Conservation (phyloP, 1,140 invertebrate species). For the Myzus persicae region DNA sequence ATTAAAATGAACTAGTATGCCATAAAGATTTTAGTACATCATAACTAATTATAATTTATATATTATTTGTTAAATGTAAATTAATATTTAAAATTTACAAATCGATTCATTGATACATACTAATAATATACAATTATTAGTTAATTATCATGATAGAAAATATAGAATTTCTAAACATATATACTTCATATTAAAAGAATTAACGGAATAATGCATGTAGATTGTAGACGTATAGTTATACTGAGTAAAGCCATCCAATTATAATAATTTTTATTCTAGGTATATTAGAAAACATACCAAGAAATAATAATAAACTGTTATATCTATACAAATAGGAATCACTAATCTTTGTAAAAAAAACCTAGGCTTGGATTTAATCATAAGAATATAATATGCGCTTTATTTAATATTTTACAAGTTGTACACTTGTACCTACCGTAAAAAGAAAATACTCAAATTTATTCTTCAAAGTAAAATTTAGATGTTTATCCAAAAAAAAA, state of each 20-base stretch:
- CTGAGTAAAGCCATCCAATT: background rate
- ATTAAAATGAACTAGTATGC: background rate
- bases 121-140: background rate
- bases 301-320: background rate
- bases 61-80: background rate
- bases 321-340: conserved; percentile 16
- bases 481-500: background rate
- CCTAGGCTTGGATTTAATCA: background rate
- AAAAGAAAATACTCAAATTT: too few species aligned
- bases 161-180: background rate
- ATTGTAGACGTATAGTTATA: background rate
- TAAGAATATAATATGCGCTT: background rate
- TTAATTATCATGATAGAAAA: background rate
- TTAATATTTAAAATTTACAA: background rate
- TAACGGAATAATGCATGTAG: conserved; percentile 4
- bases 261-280: background rate
- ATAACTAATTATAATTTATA: background rate
- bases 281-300: background rate
- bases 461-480: background rate
- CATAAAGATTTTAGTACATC: background rate
- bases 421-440: too few species aligned
- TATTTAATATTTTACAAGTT: conserved; percentile 6
- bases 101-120: background rate
- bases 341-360: conserved; percentile 31
- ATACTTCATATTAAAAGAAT: background rate